Evolutionary conservation across 30 jellyfish, hydroid and myxozoan species (phyloP), one percentile per base, ranked within the genome.

Genomic region (Calvadosia cruxmelitensis): DNA sequence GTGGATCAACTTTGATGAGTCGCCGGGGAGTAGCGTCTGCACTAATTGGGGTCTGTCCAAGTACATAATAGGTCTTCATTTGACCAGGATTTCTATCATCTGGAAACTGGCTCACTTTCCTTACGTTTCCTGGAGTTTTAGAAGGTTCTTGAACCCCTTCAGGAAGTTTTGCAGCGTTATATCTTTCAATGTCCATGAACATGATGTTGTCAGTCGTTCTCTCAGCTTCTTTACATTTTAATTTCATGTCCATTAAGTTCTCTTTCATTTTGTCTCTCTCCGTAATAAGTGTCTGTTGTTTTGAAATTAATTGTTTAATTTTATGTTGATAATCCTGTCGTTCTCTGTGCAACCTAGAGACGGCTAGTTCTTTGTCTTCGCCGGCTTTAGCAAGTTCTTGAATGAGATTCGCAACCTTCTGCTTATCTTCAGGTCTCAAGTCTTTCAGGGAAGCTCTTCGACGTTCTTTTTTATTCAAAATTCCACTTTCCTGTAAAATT

Each of bases 371-470:
- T 15, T 83, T 75, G 10, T 83, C 95, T 51, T 83, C 95, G 15
- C 95, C 95, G 27, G 80, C 81, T 70, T 71, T 75, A 12, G 95
- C 95, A 63, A 83, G 95, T 33, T 83, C 95, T 64, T 83, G 74
- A 20, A 83, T 83, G 68, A 83, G 62, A 69, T 83, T 83, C 5
- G 95, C 81, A 33, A 83, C 82, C 23, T 67, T 67, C 23, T 67
- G 76, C 34, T 67, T 67, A 34, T 67, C 76, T 67, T 67, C 76
- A 20, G 31, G 26, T 23, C 76, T 31, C 15, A 67, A 50, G 23
- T 67, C 76, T 30, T 50, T 36, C 0, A 67, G 27, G 2, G 76
- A 26, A 12, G 76, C 76, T 2, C 0, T 30, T 3, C 30, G 2
- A 3, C 3, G 2, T 27, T 2, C 32, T 29, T 0, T 29, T 2